Percentiles rank a stretch among this genome's conserved stretches.
These are phyloP conservation scores for Dromiciops gliroides DNA, from an alignment of 2,113 vertebrate genomes.

Conservation along the genomic window DNA sequence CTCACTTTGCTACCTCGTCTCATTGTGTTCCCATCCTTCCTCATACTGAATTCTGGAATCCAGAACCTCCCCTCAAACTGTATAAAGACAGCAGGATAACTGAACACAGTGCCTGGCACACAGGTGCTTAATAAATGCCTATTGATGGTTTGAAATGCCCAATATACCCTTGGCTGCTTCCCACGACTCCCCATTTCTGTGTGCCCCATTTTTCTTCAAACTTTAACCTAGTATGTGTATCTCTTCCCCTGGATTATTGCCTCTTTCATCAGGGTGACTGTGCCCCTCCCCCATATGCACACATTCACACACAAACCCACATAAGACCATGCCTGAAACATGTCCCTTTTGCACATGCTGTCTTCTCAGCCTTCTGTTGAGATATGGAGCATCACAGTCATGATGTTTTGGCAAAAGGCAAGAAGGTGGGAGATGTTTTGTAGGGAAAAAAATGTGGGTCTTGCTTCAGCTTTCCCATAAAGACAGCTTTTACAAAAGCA, in stretches of 20 bases:
- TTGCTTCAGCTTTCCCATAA: conserved; percentile 73
- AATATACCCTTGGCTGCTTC: background rate
- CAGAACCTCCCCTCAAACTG: background rate
- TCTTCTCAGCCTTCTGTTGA: background rate
- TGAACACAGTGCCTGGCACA: background rate
- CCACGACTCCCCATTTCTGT: background rate
- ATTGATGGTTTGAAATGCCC: background rate
- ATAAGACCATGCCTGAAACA: background rate
- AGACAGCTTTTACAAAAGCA: conserved; percentile 67
- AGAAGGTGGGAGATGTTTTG: conserved; percentile 34
- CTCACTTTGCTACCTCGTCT: background rate
- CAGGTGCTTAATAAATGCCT: background rate
- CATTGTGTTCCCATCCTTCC: background rate
- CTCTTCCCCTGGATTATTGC: background rate
- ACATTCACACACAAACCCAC: background rate
- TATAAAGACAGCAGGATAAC: background rate
- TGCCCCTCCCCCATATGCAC: background rate
- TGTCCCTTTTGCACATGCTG: background rate
- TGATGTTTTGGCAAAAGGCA: background rate
- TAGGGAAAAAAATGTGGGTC: conserved; percentile 66
- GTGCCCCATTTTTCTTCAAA: conserved; percentile 18
- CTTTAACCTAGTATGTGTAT: background rate
- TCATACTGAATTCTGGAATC: background rate
- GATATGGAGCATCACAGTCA: background rate
- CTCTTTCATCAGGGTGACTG: background rate